A percentile compares a stretch with the other conserved stretches of the same genome.
These are phyloP conservation scores for Pentalonia nigronervosa DNA, from an alignment of 1,140 invertebrate species.

Conservation along the genomic window DNA sequence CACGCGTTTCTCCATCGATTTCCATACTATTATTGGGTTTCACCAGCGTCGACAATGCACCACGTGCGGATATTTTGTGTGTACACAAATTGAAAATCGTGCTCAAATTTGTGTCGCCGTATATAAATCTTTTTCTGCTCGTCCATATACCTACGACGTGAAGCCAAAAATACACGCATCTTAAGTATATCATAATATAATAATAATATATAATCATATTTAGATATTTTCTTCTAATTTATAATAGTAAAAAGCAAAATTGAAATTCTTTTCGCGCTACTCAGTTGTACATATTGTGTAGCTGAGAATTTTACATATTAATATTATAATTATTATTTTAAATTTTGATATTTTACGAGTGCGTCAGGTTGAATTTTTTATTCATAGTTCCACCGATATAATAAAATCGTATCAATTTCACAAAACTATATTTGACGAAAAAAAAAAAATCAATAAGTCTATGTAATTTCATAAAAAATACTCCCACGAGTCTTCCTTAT, in stretches of 20 bases:
- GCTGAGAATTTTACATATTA: background rate
- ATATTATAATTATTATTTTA: background rate
- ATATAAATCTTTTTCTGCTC: background rate
- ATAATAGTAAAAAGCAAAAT: background rate
- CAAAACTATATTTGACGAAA: background rate
- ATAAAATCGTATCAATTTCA: background rate
- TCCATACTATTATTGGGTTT: background rate
- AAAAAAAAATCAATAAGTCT: background rate
- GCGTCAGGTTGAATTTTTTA: background rate
- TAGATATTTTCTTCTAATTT: background rate
- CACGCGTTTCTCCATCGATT: background rate
- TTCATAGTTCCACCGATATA: background rate
- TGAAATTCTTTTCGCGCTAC: background rate
- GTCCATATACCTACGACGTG: background rate
- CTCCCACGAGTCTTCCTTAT: background rate
- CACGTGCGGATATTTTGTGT: background rate
- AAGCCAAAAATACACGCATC: background rate
- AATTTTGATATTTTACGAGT: constrained; percentile 2
- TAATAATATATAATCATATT: background rate
- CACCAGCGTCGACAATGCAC: background rate
- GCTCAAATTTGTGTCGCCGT: background rate
- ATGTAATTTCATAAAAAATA: background rate
- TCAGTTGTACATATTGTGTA: no score
- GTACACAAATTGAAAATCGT: background rate
- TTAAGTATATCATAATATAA: background rate